Base-by-base conservation (phyloP, 2,888 invertebrate species). In the Camponotus fellah region DNA sequence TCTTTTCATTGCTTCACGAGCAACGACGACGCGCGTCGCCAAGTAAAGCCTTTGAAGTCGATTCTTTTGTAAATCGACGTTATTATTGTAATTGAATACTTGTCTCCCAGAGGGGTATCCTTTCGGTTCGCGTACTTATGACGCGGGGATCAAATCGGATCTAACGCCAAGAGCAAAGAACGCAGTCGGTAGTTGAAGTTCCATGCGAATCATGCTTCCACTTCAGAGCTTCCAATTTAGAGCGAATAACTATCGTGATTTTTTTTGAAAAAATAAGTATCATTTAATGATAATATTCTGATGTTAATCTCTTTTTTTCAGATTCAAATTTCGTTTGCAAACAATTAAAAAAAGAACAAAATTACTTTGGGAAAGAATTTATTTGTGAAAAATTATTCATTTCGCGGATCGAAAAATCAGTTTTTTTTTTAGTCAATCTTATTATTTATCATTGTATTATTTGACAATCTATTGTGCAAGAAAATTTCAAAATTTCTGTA, bases 61-160 rank as follows among this genome's bases (percentile, higher is more conserved):
- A 85, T 81, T 90, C 92, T 92, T 90, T 92, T 92, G 91, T 92
- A 90, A 89, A 89, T 90, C 88, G 90, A 90, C 87, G 88, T 92
- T 92, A 93, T 91, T 91, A 92, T 92, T 88, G 88, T 92, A 91
- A 93, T 93, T 92, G 91, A 93, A 93, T 93, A 92, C 90, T 92
- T 92, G 91, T 91, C 90, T 92, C 89, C 86, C 84, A 80, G 77
- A 90, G 82, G 86, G 88, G 90, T 84, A 88, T 84, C 60, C 82
- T 90, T 89, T 89, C 79, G 88, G 85, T 86, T 83, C 81, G 69
- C 74, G 71, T 46, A 34, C 82, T 84, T 85, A 84, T 84, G 84
- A 89, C 84, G 84, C 71, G 60, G 62, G 56, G 68, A 76, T 86
- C 86, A 89, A 89, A 88, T 88, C 86, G 85, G 84, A 87, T 84